Conservation (phyloP, 1,140 invertebrate species). For the Leptinotarsa undecemlineata region DNA sequence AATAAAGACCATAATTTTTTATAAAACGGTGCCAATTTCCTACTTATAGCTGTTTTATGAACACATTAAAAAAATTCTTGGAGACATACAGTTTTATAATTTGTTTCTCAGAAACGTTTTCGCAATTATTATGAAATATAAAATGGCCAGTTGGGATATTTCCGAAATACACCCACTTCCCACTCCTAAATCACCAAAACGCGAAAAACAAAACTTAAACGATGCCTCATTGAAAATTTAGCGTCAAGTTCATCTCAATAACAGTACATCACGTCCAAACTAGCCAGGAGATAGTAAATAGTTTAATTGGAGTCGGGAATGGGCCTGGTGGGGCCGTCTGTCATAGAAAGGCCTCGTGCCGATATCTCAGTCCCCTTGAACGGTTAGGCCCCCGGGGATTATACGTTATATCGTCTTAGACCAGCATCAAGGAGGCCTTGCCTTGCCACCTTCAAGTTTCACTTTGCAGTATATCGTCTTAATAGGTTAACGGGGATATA, state of each 20-base stretch:
- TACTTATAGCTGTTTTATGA: too few relatives aligned
- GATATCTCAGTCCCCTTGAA: constrained; percentile 30
- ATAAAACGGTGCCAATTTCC: too few relatives aligned
- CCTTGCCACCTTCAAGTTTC: constrained; percentile 32
- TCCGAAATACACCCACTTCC: too few relatives aligned
- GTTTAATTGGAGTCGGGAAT: constrained; percentile 25
- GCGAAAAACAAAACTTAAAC: too few relatives aligned
- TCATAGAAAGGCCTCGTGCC: constrained; percentile 23
- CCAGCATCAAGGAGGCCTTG: constrained; percentile 18
- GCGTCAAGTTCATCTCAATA: constrained; percentile 5
- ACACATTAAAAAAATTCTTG: too few relatives aligned
- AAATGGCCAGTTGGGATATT: too few relatives aligned
- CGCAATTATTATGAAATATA: too few relatives aligned
- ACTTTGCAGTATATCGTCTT: constrained; percentile 39
- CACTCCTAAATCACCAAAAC: too few relatives aligned
- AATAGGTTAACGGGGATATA: constrained; percentile 25
- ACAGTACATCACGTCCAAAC: constrained; percentile 18
- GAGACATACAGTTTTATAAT: too few relatives aligned
- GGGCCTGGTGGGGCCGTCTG: constrained; percentile 31
- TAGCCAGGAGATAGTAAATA: constrained; percentile 25
- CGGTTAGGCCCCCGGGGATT: constrained; percentile 28
- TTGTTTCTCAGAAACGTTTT: too few relatives aligned
- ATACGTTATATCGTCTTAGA: constrained; percentile 36
- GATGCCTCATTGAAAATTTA: background rate
- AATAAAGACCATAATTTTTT: too few relatives aligned